Percentiles rank a stretch among this genome's conserved stretches.
phyloP scores from a whole-genome alignment of 2,113 vertebrate genomes.

The Notarius lentiginosus region DNA sequence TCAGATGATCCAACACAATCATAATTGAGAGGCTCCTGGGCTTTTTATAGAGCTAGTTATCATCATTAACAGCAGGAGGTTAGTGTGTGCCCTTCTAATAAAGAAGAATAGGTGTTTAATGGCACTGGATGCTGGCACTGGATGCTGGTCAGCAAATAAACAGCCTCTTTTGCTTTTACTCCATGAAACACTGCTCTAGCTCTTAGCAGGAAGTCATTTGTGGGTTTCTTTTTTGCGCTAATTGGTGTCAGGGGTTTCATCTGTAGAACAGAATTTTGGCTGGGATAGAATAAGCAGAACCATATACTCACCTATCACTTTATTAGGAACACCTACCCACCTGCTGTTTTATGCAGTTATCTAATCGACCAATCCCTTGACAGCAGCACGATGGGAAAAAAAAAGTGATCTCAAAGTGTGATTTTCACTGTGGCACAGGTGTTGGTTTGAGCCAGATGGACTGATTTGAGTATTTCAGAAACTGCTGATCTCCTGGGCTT shows the following conservation, averaged over 20 bases:
- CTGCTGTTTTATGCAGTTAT: too few species aligned
- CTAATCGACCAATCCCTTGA: too few species aligned
- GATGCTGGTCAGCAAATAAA: slow-evolving; percentile 71
- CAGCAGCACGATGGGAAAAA: too few species aligned
- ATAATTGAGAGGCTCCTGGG: slow-evolving; percentile 56
- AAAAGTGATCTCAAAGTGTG: too few species aligned
- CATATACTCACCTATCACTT: too few species aligned
- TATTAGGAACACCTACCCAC: too few species aligned
- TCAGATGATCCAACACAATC: slow-evolving; percentile 44
- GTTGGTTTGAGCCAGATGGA: too few species aligned
- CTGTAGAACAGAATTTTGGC: not conserved
- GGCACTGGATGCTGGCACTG: slow-evolving; percentile 65
- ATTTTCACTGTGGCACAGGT: too few species aligned
- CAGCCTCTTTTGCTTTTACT: slow-evolving; percentile 59
- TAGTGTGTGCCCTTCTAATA: slow-evolving; percentile 59
- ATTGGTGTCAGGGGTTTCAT: not conserved
- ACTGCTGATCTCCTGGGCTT: too few species aligned
- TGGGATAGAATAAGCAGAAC: not conserved
- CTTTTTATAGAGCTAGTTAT: slow-evolving; percentile 62
- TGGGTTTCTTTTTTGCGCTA: slow-evolving; percentile 30
- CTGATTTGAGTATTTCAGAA: too few species aligned
- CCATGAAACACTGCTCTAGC: slow-evolving; percentile 38
- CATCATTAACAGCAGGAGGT: slow-evolving; percentile 62
- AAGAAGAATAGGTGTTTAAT: slow-evolving; percentile 68
- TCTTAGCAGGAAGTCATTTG: slow-evolving; percentile 41